A percentile compares a stretch with the other conserved stretches of the same genome.
These are phyloP conservation scores for Ametastegia equiseti DNA, from an alignment of 2,888 invertebrate genomes.

Conservation along the genomic window DNA sequence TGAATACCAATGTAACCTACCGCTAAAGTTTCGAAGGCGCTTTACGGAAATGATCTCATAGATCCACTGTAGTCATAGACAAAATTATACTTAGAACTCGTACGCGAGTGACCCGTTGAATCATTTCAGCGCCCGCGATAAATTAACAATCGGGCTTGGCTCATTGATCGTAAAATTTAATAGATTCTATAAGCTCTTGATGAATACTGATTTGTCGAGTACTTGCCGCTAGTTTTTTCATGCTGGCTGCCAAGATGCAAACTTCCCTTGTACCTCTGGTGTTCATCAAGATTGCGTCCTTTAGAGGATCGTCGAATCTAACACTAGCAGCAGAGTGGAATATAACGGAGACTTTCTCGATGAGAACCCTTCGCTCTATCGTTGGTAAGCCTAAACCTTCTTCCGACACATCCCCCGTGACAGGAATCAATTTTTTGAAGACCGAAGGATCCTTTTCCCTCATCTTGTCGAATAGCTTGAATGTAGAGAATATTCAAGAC, in stretches of 20 bases:
- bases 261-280: slow-evolving; percentile 83
- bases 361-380: slow-evolving; percentile 74
- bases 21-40: too few species aligned
- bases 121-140: background rate
- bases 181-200: background rate
- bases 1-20: too few species aligned
- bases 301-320: slow-evolving; percentile 89
- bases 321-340: slow-evolving; percentile 82
- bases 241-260: slow-evolving; percentile 79
- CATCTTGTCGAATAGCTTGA: slow-evolving; percentile 82
- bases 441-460: slow-evolving; percentile 78
- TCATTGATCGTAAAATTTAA: background rate
- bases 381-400: slow-evolving; percentile 78
- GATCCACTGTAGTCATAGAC: too few species aligned
- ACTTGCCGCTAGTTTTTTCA: slow-evolving; percentile 78
- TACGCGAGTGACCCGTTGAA: too few species aligned
- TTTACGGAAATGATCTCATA: too few species aligned
- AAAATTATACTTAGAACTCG: too few species aligned
- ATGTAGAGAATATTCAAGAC: slow-evolving; percentile 54
- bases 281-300: slow-evolving; percentile 81
- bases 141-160: background rate
- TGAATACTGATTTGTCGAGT: background rate
- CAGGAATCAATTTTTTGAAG: slow-evolving; percentile 81
- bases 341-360: slow-evolving; percentile 79
- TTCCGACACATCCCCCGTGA: slow-evolving; percentile 81